phyloP scores from a whole-genome alignment of 2,113 vertebrate species.

The Salvelinus sp. region DNA sequence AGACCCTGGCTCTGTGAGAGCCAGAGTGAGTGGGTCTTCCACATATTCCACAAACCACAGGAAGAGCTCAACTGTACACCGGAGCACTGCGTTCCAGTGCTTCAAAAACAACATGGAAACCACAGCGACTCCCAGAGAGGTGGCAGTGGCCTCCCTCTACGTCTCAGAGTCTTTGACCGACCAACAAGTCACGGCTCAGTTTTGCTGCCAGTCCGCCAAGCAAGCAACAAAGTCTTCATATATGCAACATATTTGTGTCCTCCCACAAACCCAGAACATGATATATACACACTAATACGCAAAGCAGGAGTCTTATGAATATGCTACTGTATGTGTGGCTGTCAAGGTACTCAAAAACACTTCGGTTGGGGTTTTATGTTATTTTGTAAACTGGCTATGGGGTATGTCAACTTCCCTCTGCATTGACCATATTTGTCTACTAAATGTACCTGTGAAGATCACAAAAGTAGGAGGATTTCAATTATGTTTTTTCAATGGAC shows the following conservation, averaged over 20 bases:
- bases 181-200: slow-evolving; percentile 43
- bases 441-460: not conserved
- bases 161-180: slow-evolving; percentile 18
- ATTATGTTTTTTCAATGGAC: not conserved
- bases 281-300: slow-evolving; percentile 28
- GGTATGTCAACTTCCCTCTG: too few species aligned
- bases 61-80: slow-evolving; percentile 23
- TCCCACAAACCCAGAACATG: slow-evolving; percentile 55
- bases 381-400: slow-evolving; percentile 33
- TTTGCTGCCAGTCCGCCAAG: slow-evolving; percentile 2
- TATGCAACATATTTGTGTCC: slow-evolving; percentile 36
- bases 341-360: slow-evolving; percentile 55
- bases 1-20: slow-evolving; percentile 31
- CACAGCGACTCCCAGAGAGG: slow-evolving; percentile 27
- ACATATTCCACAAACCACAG: slow-evolving; percentile 30
- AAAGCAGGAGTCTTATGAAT: slow-evolving; percentile 67
- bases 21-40: slow-evolving; percentile 31
- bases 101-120: slow-evolving; percentile 59
- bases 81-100: slow-evolving; percentile 41
- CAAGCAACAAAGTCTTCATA: slow-evolving; percentile 33
- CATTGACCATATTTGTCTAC: too few species aligned
- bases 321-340: slow-evolving; percentile 62
- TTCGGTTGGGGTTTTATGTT: slow-evolving; percentile 40
- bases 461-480: too few species aligned
- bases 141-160: slow-evolving; percentile 21